These are phyloP conservation scores for Oasisia sp. DNA, from an alignment of 2,888 invertebrate species.

Conservation along the genomic window DNA sequence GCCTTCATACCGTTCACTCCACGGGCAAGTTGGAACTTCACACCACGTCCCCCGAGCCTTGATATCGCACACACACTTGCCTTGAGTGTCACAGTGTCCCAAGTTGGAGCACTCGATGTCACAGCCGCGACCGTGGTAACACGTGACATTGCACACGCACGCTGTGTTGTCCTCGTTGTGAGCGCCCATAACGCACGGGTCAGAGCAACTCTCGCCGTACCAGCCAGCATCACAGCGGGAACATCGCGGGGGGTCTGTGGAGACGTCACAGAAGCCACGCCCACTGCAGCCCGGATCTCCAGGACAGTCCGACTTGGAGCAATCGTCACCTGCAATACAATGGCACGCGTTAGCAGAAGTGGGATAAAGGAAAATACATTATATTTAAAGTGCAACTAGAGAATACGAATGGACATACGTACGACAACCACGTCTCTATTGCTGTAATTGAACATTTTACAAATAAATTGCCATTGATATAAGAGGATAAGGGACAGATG, in stretches of 20 bases:
- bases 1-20: constrained; percentile 33
- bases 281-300: constrained; percentile 50
- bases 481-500: neutral
- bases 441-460: no score
- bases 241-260: constrained; percentile 49
- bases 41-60: constrained; percentile 50
- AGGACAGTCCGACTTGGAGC: constrained; percentile 49
- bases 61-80: constrained; percentile 46
- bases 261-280: constrained; percentile 45
- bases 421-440: neutral
- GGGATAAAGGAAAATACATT: constrained; percentile 49
- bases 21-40: constrained; percentile 30
- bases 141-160: constrained; percentile 49
- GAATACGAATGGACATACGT: neutral
- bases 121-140: constrained; percentile 51
- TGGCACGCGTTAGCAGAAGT: neutral
- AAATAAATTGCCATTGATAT: neutral
- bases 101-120: constrained; percentile 50
- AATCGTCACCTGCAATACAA: constrained; percentile 42
- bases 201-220: constrained; percentile 49
- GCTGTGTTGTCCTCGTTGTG: constrained; percentile 38
- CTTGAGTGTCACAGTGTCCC: constrained; percentile 43
- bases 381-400: constrained; percentile 35
- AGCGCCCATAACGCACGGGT: constrained; percentile 46
- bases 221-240: constrained; percentile 47